Base-by-base conservation (phyloP, 2,113 vertebrate species). In the Nettapus auritus region DNA sequence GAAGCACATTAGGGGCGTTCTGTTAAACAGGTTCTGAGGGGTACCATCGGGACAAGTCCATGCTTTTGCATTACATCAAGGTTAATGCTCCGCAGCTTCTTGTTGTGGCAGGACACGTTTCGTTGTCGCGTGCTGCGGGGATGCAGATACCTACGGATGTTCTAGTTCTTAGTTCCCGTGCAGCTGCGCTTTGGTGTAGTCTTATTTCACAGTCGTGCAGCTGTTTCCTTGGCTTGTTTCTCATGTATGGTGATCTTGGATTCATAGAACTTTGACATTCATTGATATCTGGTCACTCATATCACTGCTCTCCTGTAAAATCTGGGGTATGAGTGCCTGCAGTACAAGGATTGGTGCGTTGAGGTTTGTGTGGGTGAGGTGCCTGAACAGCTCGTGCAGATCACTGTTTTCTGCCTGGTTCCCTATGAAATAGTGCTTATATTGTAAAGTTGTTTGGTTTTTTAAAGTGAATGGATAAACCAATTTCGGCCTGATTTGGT, bases 1-100 rank as follows among this genome's bases (percentile, higher is more conserved):
- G 3, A 6, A 63, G n/a, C 2, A 0, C 0, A 0, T 71, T 23
- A 68, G 33, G 25, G n/a, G 77, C 1, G 0, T 21, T 74, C 25
- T 62, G 19, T 29, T 44, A 76, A 15, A 23, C 10, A 18, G 55
- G 25, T 20, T 34, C 9, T 68, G 20, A 26, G 53, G 33, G 29
- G 4, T 52, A 20, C 15, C 6, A 2, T 22, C 44, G 31, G 13
- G 42, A 23, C 3, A 7, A 63, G n/a, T 56, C 46, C 38, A 7
- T 53, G 23, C 9, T 73, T 63, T 50, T 84, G 42, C 69, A 10
- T 42, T 28, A 89, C 80, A 53, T 66, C 7, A 53, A 28, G 57
- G 57, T 82, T 60, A 34, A 42, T 18, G 5, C 29, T 62, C 26
- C 79, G 62, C 34, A 62, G 36, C 29, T 92, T 93, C 84, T 86